Percentiles rank a stretch among this genome's conserved stretches.
phyloP scores from a whole-genome alignment of 2,113 vertebrate species.

The Onychostruthus taczanowskii region DNA sequence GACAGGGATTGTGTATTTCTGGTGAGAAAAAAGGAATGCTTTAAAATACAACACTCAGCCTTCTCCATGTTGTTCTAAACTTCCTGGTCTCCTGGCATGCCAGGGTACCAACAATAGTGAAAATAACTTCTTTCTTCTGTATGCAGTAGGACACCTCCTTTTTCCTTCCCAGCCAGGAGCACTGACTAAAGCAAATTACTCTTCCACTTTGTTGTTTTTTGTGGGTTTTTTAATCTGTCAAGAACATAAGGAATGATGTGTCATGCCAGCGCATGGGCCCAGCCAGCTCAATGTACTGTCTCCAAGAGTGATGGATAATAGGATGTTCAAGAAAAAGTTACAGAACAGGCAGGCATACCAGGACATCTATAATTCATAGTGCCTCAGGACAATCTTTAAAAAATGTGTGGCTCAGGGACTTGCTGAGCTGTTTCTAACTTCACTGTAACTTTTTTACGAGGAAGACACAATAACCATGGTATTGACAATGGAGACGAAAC shows the following conservation, averaged over 20 bases:
- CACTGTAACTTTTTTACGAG: background rate
- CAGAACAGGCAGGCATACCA: background rate
- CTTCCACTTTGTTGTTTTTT: background rate
- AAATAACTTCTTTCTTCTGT: background rate
- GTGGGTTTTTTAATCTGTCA: background rate
- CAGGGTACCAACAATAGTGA: background rate
- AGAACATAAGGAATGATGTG: background rate
- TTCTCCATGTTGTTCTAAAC: background rate
- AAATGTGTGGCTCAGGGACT: background rate
- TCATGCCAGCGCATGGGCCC: background rate
- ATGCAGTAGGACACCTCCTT: background rate
- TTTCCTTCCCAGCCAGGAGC: background rate
- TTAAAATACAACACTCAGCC: background rate
- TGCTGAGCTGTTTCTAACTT: background rate
- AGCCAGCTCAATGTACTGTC: background rate
- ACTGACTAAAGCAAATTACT: background rate
- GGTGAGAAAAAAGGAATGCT: background rate
- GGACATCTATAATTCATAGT: background rate
- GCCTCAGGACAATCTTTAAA: background rate
- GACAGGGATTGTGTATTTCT: background rate
- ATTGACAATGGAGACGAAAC: background rate
- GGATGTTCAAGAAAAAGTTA: background rate
- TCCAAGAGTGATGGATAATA: conserved; percentile 13
- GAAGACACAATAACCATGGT: background rate
- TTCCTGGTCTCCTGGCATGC: background rate